phyloP scores from a whole-genome alignment of 2,113 vertebrate genomes.

The Struthio camelus region DNA sequence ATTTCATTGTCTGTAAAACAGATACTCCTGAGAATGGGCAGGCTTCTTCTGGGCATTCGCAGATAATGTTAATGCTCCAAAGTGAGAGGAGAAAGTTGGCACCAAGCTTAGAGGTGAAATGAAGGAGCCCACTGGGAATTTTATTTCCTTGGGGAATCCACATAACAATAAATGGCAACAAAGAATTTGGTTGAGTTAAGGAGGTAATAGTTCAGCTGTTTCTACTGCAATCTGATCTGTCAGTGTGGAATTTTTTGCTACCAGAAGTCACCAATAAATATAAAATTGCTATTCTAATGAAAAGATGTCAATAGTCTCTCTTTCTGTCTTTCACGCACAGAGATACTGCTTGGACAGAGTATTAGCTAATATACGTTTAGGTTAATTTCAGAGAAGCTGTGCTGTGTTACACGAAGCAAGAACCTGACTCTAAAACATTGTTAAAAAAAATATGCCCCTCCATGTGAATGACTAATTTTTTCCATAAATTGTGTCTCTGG shows the following conservation, averaged over 20 bases:
- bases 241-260: background rate
- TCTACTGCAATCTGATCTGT: background rate
- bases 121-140: background rate
- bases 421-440: slow-evolving; percentile 16
- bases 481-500: slow-evolving; percentile 9
- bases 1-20: background rate
- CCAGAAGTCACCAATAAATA: background rate
- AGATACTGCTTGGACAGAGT: background rate
- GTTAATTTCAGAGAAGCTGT: slow-evolving; percentile 4
- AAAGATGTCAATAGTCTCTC: background rate
- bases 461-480: slow-evolving; percentile 20
- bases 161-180: background rate
- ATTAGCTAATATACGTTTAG: slow-evolving; percentile 1
- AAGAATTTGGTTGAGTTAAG: background rate
- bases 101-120: background rate
- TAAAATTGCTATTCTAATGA: background rate
- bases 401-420: background rate
- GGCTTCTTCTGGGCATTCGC: background rate
- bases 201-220: background rate
- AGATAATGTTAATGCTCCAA: background rate
- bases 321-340: background rate
- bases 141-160: background rate
- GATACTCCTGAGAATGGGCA: background rate
- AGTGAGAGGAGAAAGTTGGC: background rate
- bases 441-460: background rate